Base-by-base conservation (phyloP, 2,888 invertebrate species). In the Hesperia comma region DNA sequence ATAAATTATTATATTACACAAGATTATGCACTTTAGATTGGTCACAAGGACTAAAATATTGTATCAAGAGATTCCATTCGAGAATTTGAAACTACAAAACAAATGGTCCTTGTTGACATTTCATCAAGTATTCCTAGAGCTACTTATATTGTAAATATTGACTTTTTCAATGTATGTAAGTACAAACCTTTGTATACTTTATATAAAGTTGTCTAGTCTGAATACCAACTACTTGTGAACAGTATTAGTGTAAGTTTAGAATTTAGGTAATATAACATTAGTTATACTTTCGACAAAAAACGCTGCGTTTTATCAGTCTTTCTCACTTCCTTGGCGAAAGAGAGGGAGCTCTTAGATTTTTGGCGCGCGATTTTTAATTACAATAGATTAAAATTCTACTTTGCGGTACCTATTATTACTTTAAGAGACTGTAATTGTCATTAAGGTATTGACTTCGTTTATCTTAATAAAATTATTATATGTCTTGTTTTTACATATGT, bases 401-500 rank as follows among this genome's bases (percentile, higher is more conserved):
- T 53, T 53, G 37, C 53, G 46, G 15, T 46, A n/a, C n/a, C n/a
- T n/a, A 17, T n/a, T 54, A 33, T 53, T 41, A 40, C 19, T 62
- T 41, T 57, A 14, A 63, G 26, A 58, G 56, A 10, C 49, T 58
- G 53, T 58, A 33, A 40, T 46, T 64, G 26, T 58, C 64, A 66
- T 66, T 54, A 60, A 66, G 53, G 33, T 66, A 63, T 63, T 63
- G 63, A 63, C 63, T 63, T 58, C n/a, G 46, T 21, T 15, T 55
- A 58, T 40, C 54, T 54, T 54, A 54, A 54, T 33, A 41, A 53
- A n/a, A n/a, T n/a, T n/a, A n/a, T n/a, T n/a, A n/a, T n/a, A n/a
- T n/a, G 26, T 15, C 15, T 64, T 64, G 57, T 46, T 43, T 26
- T 85, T 96, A 98, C 98, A 98, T 98, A 93, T 99, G 99, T 89